These are phyloP conservation scores for Zelleria hepariella DNA, from an alignment of 2,888 invertebrate species.

Conservation along the genomic window DNA sequence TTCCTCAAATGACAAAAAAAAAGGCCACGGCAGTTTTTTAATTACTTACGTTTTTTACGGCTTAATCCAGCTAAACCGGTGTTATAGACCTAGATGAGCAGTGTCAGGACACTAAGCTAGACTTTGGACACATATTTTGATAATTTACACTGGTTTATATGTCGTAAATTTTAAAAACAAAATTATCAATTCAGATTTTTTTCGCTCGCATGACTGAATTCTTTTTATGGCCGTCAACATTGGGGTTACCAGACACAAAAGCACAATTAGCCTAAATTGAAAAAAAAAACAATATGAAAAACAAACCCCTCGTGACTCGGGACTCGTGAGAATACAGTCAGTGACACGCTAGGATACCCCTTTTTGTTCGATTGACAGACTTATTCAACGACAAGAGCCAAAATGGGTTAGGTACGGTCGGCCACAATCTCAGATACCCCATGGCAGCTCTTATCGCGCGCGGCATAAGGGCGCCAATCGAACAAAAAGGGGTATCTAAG, in stretches of 20 bases:
- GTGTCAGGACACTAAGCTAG: not conserved
- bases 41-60: slow-evolving; percentile 2
- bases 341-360: too few species aligned
- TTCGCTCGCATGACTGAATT: slow-evolving; percentile 38
- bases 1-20: slow-evolving; percentile 4
- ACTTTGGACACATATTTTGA: not conserved
- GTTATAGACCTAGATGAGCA: not conserved
- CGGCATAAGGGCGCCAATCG: too few species aligned
- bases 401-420: too few species aligned
- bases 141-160: not conserved
- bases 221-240: slow-evolving; percentile 34
- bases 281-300: too few species aligned
- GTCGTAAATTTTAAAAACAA: not conserved
- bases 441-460: too few species aligned
- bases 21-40: not conserved
- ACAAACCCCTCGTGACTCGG: too few species aligned
- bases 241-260: slow-evolving; percentile 26
- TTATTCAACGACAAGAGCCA: too few species aligned
- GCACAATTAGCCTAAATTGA: not conserved
- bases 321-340: too few species aligned
- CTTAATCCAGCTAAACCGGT: not conserved
- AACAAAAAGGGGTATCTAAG: too few species aligned
- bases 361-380: too few species aligned
- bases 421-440: too few species aligned
- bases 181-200: slow-evolving; percentile 31